These are phyloP conservation scores for Spilosoma lubricipeda DNA, from an alignment of 2,888 invertebrate species.

Conservation along the genomic window DNA sequence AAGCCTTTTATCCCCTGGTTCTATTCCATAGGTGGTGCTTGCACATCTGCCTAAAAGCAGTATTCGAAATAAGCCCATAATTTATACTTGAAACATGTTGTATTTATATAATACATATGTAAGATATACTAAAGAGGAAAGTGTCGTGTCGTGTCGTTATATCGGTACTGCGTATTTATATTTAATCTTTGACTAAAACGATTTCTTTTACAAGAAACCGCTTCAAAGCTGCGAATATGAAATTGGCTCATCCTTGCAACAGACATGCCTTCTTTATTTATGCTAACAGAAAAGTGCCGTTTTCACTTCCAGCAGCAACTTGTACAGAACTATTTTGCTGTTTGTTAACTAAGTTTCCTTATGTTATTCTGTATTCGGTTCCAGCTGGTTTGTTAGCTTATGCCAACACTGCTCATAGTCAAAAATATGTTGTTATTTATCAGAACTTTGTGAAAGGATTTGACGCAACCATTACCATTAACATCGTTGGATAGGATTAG, in stretches of 20 bases:
- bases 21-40: too few species aligned
- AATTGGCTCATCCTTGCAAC: constrained; percentile 73
- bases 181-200: constrained; percentile 67
- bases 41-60: too few species aligned
- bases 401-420: neutral
- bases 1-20: too few species aligned
- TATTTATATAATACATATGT: too few species aligned
- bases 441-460: neutral
- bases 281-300: constrained; percentile 57
- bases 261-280: constrained; percentile 68
- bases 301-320: constrained; percentile 47
- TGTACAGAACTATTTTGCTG: constrained; percentile 41
- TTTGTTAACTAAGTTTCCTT: constrained; percentile 39
- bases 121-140: neutral
- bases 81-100: too few species aligned
- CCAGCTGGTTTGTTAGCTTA: constrained; percentile 6
- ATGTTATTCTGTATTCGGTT: constrained; percentile 23
- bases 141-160: neutral
- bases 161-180: constrained; percentile 31
- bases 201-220: constrained; percentile 70
- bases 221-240: constrained; percentile 73
- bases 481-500: too few species aligned
- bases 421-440: neutral
- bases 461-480: too few species aligned
- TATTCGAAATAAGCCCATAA: too few species aligned